These are phyloP conservation scores for Aethina tumida DNA, from an alignment of 1,140 invertebrate species.

Conservation along the genomic window DNA sequence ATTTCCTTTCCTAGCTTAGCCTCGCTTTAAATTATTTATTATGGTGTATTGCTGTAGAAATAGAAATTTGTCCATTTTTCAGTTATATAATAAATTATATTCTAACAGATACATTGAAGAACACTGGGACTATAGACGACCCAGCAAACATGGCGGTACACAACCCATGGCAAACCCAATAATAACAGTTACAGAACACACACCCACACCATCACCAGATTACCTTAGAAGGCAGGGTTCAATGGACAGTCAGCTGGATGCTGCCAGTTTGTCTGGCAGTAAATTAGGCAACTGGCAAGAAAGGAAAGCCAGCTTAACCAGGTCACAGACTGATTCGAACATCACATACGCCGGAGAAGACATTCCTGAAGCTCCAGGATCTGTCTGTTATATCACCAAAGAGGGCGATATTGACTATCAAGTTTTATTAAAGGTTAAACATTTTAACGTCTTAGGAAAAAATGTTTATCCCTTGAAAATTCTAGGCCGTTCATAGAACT, in stretches of 20 bases:
- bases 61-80: too few species aligned
- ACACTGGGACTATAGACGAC: conserved; percentile 41
- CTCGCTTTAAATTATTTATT: too few species aligned
- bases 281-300: conserved; percentile 46
- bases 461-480: conserved; percentile 6
- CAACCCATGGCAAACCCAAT: conserved; percentile 67
- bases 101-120: conserved; percentile 49
- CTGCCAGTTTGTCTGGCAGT: conserved; percentile 53
- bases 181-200: conserved; percentile 93
- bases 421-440: conserved; percentile 73
- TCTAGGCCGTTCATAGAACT: conserved; percentile 75
- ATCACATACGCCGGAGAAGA: conserved; percentile 79
- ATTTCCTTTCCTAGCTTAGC: too few species aligned
- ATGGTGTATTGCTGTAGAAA: conserved; percentile 1
- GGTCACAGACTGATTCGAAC: conserved; percentile 91
- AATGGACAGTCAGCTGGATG: conserved; percentile 68
- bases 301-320: conserved; percentile 59
- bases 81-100: too few species aligned
- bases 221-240: conserved; percentile 70
- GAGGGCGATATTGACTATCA: conserved; percentile 89
- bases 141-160: conserved; percentile 25
- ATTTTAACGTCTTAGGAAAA: conserved; percentile 4
- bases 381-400: conserved; percentile 83
- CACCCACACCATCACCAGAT: conserved; percentile 77
- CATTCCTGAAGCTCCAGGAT: conserved; percentile 76